Conservation (phyloP, 2,888 invertebrate species). For the Oasisia sp. region DNA sequence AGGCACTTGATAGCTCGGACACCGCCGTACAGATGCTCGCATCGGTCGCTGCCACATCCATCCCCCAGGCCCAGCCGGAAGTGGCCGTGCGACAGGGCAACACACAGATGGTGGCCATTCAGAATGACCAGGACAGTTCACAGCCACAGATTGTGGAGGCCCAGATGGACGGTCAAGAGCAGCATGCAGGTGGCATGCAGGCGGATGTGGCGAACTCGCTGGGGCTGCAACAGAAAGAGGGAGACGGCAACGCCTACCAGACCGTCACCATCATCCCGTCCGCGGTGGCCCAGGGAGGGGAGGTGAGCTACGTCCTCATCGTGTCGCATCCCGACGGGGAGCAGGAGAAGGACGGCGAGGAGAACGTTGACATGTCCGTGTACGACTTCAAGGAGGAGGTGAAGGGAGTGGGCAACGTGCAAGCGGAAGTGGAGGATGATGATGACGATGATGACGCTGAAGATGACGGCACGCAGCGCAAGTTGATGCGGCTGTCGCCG, state of each 20-base stretch:
- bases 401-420: conserved; percentile 27
- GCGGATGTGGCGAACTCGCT: not conserved
- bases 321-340: conserved; percentile 75
- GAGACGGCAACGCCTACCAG: conserved; percentile 74
- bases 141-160: conserved; percentile 58
- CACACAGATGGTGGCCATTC: conserved; percentile 24
- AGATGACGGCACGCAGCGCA: conserved; percentile 37
- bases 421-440: conserved; percentile 28
- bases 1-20: not conserved
- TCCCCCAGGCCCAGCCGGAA: conserved; percentile 26
- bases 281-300: conserved; percentile 79
- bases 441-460: conserved; percentile 31
- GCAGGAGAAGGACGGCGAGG: conserved; percentile 51
- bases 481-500: conserved; percentile 29
- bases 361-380: conserved; percentile 73
- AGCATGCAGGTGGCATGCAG: not conserved
- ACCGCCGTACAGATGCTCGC: conserved; percentile 40
- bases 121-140: conserved; percentile 46
- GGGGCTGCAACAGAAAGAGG: conserved; percentile 31
- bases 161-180: conserved; percentile 42
- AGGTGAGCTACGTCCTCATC: conserved; percentile 88
- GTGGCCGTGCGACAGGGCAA: not conserved
- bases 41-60: conserved; percentile 41
- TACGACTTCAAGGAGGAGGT: conserved; percentile 76
- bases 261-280: conserved; percentile 87